A percentile compares a stretch with the other conserved stretches of the same genome.
These are phyloP conservation scores for Gracilinanus agilis DNA, from an alignment of 2,113 vertebrate species.

Conservation along the genomic window DNA sequence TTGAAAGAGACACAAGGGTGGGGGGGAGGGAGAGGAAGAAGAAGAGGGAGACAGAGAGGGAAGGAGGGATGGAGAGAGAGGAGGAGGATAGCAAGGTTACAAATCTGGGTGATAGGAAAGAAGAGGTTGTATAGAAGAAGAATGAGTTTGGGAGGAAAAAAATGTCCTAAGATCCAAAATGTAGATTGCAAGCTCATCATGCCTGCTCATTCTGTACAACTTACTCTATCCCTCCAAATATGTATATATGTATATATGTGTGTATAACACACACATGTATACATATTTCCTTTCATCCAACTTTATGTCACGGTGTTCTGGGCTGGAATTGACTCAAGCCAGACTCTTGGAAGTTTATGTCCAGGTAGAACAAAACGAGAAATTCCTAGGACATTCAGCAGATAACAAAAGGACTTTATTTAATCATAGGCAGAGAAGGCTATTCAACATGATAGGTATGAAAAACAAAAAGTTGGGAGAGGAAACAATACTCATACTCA, in stretches of 20 bases:
- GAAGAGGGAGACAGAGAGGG: too few species aligned
- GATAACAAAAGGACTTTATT: neutral
- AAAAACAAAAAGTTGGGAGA: neutral
- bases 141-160: neutral
- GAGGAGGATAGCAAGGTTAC: neutral
- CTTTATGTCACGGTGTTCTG: neutral
- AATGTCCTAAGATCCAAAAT: neutral
- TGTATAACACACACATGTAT: too few species aligned
- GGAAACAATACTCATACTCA: neutral
- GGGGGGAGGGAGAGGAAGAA: too few species aligned
- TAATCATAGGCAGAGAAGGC: neutral
- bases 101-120: neutral
- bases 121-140: neutral
- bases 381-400: neutral
- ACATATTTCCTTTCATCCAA: neutral
- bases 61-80: neutral
- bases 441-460: neutral
- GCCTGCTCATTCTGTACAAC: neutral
- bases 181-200: neutral
- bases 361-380: neutral
- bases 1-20: neutral
- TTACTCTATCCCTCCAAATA: neutral
- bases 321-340: neutral
- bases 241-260: neutral
- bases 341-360: neutral